Evolutionary conservation across 1,140 invertebrate genomes (phyloP).

Genomic region (Neodiprion virginianus): DNA sequence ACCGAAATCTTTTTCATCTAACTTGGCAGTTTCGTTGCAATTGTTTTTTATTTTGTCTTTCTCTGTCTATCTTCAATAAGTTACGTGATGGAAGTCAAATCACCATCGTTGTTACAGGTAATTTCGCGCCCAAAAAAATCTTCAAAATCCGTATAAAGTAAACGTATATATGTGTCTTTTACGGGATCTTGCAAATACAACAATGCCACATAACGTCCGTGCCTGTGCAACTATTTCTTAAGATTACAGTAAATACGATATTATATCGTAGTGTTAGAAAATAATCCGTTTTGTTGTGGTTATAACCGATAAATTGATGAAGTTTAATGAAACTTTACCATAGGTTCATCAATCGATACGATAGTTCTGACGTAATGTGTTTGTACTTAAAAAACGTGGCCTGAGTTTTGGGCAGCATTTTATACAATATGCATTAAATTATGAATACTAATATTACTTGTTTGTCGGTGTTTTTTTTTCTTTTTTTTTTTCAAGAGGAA

Average conservation of each 20-base stretch:
- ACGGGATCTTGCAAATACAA: conserved; percentile 13
- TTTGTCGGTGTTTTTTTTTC: neutral
- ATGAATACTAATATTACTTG: neutral
- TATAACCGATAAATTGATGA: too few relatives aligned
- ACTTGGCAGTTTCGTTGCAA: conserved; percentile 48
- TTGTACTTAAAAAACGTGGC: conserved; percentile 56
- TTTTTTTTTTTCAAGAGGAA: neutral
- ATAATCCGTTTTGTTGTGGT: too few relatives aligned
- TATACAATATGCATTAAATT: neutral
- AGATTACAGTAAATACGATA: neutral
- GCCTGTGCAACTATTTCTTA: conserved; percentile 2
- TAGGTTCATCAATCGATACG: too few relatives aligned
- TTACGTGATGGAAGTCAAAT: conserved; percentile 25
- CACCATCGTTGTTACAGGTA: conserved; percentile 23
- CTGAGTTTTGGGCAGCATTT: conserved; percentile 45
- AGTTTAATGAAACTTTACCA: too few relatives aligned
- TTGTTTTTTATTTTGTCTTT: conserved; percentile 33
- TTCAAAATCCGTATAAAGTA: too few relatives aligned
- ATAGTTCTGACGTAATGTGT: conserved; percentile 25
- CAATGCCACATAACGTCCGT: neutral
- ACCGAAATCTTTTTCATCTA: conserved; percentile 18
- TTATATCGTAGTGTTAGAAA: too few relatives aligned
- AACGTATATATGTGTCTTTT: neutral
- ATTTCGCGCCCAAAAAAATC: conserved; percentile 11
- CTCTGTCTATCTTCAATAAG: conserved; percentile 4